Evolutionary conservation across 2,797 vertebrate species (phyloP).

Genomic region (Leuciscus waleckii): DNA sequence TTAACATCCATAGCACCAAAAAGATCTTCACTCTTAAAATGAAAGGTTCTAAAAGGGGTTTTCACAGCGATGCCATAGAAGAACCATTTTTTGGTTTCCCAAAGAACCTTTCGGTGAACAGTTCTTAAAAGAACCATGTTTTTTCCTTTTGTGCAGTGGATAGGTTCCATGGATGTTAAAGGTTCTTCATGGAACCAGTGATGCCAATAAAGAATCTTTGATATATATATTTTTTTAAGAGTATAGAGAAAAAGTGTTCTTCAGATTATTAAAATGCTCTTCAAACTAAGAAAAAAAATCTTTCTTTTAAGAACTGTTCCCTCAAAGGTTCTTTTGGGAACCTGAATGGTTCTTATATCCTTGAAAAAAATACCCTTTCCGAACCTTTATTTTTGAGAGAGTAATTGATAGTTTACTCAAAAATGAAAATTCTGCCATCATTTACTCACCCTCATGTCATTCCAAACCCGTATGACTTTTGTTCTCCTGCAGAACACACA

Average conservation of each 20-base stretch:
- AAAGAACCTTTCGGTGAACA: background rate
- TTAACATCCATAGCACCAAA: too few species aligned
- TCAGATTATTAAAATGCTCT: background rate
- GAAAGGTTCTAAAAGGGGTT: background rate
- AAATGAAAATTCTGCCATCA: background rate
- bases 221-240: too few species aligned
- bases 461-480: too few species aligned
- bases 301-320: too few species aligned
- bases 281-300: background rate
- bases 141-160: background rate
- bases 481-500: too few species aligned
- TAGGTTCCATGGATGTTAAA: background rate
- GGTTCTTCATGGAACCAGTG: background rate
- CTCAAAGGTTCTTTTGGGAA: background rate
- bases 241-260: too few species aligned
- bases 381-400: background rate
- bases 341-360: background rate
- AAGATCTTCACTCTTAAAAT: background rate
- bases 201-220: background rate
- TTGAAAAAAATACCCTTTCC: background rate
- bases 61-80: background rate
- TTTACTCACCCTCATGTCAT: background rate
- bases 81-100: background rate
- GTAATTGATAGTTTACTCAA: background rate
- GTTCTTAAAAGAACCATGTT: background rate